Evolutionary conservation across 2,888 invertebrate species (phyloP), one percentile per base, ranked within the genome.

Genomic region (Apodemia zela): DNA sequence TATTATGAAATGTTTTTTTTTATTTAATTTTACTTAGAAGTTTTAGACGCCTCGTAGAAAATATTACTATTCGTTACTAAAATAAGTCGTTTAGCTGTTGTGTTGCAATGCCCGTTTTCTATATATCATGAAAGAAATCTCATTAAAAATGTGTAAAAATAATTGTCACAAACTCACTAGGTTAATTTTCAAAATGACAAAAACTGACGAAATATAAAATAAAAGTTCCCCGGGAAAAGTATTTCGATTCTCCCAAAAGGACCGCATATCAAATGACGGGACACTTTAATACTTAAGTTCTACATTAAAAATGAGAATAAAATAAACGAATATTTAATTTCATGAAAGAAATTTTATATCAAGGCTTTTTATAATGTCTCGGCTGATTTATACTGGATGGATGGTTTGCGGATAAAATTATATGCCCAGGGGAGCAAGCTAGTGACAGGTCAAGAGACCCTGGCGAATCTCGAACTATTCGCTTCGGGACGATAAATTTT

Each of bases 391-490:
- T 25, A 15, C 21, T 6, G 54, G 54, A 21, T 54, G 54, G 54
- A 54, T 21, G 25, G 54, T 59, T 62, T 64, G 60, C 67, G 21
- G 72, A 74, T 81, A 82, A 72, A 87, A 83, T 82, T 85, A 85
- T 85, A 75, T 80, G 77, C 85, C 79, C 84, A 64, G 72, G 84
- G 85, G 87, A 79, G 80, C 81, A 78, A 72, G 79, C 81, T 77
- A 77, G 72, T 80, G 84, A 86, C 87, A 85, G 82, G 82, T 85
- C 85, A 85, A 82, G 79, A 77, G 78, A 66, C 75, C 75, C 76
- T 76, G 75, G 75, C 75, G 80, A 78, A 78, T 77, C 76, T 75
- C 73, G 69, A 71, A 72, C 76, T 76, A 80, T 80, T 75, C 87
- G 75, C 85, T 68, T 66, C 81, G 80, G 87, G 70, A 72, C 81